Base-by-base conservation (phyloP, 2,888 invertebrate species). In the Terebella lapidaria region DNA sequence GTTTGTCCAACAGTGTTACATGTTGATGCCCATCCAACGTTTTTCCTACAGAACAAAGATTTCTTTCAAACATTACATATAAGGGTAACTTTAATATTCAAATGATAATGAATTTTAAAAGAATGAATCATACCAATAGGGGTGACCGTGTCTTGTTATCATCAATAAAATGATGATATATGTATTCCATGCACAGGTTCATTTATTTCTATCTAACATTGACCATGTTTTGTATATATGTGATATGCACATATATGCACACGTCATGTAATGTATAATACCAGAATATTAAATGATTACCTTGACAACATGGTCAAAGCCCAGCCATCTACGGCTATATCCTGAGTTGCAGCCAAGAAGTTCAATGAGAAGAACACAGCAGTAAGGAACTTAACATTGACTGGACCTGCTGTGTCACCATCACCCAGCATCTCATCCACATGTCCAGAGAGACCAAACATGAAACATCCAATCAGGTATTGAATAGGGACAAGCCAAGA, bases 301-400 rank as follows among this genome's bases (percentile, higher is more conserved):
- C 92, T 90, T 74, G 93, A 91, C 1, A 99, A 84, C 94, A 99
- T 99, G 0, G 97, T 99, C 15, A 99, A 84, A 0, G 99, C 99
- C 99, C 99, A 99, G 25, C 99, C 99, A 83, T 99, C 99, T 0
- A 99, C 97, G 20, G 95, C 97, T 74, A 99, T 96, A 81, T 99
- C 99, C 83, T 99, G 99, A 1, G 99, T 99, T 1, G 99, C 97
- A 3, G 97, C 97, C 71, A 99, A 84, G 75, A 97, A 95, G 76
- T 96, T 97, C 2, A 99, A 84, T 58, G 87, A 84, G 78, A 97
- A 91, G 82, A 99, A 99, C 61, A 92, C 84, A 18, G 86, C 74
- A 0, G 96, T 96, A 27, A 99, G 83, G 54, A 67, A 60, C 4
- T 67, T 15, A 10, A 80, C 69, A 61, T 71, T 63, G 4, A 18